phyloP scores from a whole-genome alignment of 2,888 invertebrate genomes.

The Dasysyrphus albostriatus region DNA sequence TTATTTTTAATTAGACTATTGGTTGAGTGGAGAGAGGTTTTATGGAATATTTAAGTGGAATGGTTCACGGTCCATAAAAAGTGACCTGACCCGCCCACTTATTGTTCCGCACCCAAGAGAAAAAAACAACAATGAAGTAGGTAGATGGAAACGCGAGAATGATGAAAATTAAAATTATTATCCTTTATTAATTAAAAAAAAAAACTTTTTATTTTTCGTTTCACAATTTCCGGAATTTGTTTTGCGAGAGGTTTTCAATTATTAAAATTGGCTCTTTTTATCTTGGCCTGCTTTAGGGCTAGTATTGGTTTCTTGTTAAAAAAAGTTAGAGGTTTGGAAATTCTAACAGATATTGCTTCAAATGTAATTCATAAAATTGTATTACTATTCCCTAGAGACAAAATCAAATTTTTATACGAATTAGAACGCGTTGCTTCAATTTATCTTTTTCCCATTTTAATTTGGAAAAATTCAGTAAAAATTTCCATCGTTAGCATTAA shows the following conservation, averaged over 20 bases:
- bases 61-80: not conserved
- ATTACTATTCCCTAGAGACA: no score
- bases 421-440: no score
- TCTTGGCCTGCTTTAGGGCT: not conserved
- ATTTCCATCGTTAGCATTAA: no score
- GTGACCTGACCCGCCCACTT: conserved; percentile 3
- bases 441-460: no score
- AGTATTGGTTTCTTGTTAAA: not conserved
- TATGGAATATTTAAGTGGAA: not conserved
- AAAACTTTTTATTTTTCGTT: conserved; percentile 37
- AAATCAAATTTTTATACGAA: no score
- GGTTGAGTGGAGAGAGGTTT: conserved; percentile 38
- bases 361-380: no score
- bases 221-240: conserved; percentile 1
- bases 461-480: no score
- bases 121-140: not conserved
- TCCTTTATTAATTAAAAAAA: conserved; percentile 54
- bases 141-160: conserved; percentile 24
- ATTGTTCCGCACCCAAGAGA: not conserved
- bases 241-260: conserved; percentile 44
- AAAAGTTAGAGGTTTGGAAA: not conserved
- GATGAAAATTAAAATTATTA: conserved; percentile 54
- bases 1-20: conserved; percentile 60
- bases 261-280: conserved; percentile 29
- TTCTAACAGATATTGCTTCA: not conserved